Conservation (phyloP, 2,113 vertebrate genomes). For the Cyanoderma ruficeps region DNA sequence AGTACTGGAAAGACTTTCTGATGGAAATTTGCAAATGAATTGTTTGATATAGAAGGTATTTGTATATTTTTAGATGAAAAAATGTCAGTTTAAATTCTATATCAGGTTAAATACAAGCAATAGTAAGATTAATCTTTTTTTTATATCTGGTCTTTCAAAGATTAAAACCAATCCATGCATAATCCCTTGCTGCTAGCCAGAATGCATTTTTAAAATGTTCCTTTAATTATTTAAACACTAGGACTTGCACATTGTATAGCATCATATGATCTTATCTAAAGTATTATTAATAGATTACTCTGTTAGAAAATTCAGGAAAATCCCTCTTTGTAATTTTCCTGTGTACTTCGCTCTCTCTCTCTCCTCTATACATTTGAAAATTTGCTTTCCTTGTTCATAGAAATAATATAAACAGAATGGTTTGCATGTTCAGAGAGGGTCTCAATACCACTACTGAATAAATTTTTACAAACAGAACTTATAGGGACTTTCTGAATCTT, state of each 20-base stretch:
- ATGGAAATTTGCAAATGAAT: neutral
- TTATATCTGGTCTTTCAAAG: conserved; percentile 57
- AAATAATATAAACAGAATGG: neutral
- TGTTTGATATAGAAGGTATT: neutral
- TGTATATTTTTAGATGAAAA: conserved; percentile 4
- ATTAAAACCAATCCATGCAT: conserved; percentile 59
- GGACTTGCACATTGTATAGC: conserved; percentile 18
- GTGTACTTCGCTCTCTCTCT: neutral
- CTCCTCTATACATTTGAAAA: neutral
- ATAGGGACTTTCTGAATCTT: neutral
- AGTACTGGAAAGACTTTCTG: neutral
- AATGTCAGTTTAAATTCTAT: neutral
- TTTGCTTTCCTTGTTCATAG: neutral
- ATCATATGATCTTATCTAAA: conserved; percentile 29
- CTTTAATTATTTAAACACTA: conserved; percentile 52
- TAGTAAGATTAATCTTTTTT: conserved; percentile 25
- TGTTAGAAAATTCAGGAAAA: conserved; percentile 19
- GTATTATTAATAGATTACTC: conserved; percentile 26
- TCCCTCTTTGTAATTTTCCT: neutral
- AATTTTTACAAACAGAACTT: neutral
- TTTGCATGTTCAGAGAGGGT: neutral
- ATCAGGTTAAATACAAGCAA: conserved; percentile 46
- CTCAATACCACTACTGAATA: neutral
- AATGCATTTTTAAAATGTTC: conserved; percentile 47
- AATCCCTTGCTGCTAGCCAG: conserved; percentile 38